These are phyloP conservation scores for Ephialtes manifestator DNA, from an alignment of 2,888 invertebrate species.

Conservation along the genomic window DNA sequence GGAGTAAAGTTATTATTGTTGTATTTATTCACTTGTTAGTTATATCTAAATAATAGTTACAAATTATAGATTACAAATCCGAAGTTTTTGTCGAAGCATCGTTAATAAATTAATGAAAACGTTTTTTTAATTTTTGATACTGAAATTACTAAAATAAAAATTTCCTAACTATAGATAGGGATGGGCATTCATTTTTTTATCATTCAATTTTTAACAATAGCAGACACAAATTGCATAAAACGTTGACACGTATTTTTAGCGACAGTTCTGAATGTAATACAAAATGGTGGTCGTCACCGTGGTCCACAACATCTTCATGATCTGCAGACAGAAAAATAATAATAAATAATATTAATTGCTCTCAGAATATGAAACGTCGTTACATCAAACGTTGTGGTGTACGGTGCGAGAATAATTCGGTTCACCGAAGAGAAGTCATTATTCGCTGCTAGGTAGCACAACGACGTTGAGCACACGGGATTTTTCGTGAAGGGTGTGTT, in stretches of 20 bases:
- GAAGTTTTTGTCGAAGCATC: no score
- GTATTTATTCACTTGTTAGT: no score
- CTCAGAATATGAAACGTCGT: constrained; percentile 25
- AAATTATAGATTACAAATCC: no score
- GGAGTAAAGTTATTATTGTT: neutral
- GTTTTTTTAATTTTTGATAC: no score
- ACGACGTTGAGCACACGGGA: constrained; percentile 61
- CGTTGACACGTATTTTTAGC: neutral
- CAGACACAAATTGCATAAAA: neutral
- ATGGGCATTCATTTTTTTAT: no score
- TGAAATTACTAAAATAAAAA: no score
- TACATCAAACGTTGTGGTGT: neutral
- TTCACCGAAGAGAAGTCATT: constrained; percentile 67
- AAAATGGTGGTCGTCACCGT: neutral
- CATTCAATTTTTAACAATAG: no score
- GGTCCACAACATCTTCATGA: neutral
- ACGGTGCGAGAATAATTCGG: constrained; percentile 74
- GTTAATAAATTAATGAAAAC: no score
- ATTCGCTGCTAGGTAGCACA: constrained; percentile 57
- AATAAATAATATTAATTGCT: neutral
- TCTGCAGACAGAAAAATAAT: neutral
- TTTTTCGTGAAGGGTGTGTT: constrained; percentile 59
- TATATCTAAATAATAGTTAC: no score
- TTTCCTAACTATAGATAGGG: no score
- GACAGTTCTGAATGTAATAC: neutral